Evolutionary conservation across 2,113 vertebrate species (phyloP).

Genomic region (Anarhynchus alexandrinus): DNA sequence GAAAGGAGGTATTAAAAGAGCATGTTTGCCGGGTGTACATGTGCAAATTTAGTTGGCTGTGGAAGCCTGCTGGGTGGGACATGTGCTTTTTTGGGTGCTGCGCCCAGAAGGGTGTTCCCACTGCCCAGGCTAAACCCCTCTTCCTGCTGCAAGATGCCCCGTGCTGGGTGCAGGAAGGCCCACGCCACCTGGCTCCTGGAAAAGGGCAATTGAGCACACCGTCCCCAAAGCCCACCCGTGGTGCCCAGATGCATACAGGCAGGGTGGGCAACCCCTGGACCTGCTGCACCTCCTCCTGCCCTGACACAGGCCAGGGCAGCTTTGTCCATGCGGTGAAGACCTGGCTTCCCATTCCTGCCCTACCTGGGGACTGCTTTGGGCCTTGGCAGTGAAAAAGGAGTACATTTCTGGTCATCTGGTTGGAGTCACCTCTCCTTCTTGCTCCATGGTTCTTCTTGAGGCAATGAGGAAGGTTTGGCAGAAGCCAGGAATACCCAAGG

Average conservation of each 20-base stretch:
- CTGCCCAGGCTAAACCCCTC: neutral
- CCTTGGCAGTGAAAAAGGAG: neutral
- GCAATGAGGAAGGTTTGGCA: neutral
- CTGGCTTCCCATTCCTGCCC: neutral
- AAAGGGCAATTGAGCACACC: neutral
- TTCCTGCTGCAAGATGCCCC: neutral
- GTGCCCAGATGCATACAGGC: neutral
- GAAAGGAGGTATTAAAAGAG: neutral
- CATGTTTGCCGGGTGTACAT: fast-evolving
- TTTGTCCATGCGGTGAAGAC: neutral
- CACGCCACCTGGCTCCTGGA: neutral
- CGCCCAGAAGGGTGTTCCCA: neutral
- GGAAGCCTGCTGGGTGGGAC: fast-evolving
- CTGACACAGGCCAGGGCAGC: fast-evolving
- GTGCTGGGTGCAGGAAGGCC: neutral
- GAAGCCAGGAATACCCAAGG: neutral
- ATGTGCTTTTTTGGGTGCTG: neutral
- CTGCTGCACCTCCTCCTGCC: neutral
- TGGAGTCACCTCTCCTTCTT: neutral
- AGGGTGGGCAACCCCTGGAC: neutral
- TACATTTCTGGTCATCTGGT: neutral
- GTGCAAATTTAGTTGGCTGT: neutral
- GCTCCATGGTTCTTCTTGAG: neutral
- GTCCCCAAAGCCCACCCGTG: fast-evolving
- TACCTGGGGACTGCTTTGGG: neutral